These are phyloP conservation scores for Stichodactyla helianthus DNA, from an alignment of 64 coral and sea anemone species.

Conservation along the genomic window DNA sequence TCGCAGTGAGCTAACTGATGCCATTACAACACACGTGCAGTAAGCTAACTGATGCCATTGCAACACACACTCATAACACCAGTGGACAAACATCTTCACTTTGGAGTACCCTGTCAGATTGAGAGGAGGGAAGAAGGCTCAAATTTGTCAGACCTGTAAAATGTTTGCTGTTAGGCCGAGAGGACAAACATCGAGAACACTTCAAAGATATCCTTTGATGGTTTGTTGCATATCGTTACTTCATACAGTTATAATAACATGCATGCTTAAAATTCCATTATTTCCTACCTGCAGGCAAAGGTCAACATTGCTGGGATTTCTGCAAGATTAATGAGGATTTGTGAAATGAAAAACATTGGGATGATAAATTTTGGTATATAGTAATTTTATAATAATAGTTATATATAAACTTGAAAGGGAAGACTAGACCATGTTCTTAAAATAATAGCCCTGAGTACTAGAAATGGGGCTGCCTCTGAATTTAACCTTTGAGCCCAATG, in stretches of 20 bases:
- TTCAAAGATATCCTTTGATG: neutral
- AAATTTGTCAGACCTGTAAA: neutral
- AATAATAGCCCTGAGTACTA: neutral
- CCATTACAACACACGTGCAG: too few species aligned
- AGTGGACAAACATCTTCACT: too few species aligned
- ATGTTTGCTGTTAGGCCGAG: slow-evolving; percentile 1
- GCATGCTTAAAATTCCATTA: neutral
- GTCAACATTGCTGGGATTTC: too few species aligned
- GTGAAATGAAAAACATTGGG: too few species aligned
- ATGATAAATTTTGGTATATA: too few species aligned
- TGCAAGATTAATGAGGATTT: too few species aligned
- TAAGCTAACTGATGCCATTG: too few species aligned
- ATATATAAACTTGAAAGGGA: neutral
- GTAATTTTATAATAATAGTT: too few species aligned
- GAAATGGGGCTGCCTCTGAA: neutral
- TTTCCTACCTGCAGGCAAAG: neutral
- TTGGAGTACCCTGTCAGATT: too few species aligned
- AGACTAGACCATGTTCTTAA: neutral
- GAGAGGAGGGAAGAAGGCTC: too few species aligned
- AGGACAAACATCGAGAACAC: neutral
- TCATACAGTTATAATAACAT: neutral
- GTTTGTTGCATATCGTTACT: neutral
- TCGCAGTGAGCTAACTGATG: too few species aligned
- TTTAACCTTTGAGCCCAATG: neutral
- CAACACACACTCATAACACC: too few species aligned